Percentiles rank a stretch among this genome's conserved stretches.
Evolutionary conservation across 2,797 vertebrate genomes (phyloP).

Genomic region (Xyrichtys novacula): DNA sequence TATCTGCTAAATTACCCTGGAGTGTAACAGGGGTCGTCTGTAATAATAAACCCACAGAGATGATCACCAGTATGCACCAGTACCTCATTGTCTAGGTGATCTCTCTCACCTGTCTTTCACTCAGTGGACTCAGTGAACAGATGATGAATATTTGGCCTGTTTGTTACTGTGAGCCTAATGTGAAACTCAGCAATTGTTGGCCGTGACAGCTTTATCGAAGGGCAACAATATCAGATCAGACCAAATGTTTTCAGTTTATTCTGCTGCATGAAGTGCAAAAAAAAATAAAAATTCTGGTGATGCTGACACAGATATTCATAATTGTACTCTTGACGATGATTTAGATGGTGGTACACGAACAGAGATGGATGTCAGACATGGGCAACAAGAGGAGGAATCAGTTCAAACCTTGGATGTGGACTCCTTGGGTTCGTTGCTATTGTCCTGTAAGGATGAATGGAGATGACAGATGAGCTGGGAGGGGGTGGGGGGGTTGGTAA

Average conservation of each 20-base stretch:
- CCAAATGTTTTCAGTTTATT: background rate
- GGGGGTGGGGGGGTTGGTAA: constrained; percentile 89
- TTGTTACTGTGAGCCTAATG: too few species aligned
- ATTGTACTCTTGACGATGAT: too few species aligned
- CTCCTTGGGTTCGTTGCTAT: constrained; percentile 99
- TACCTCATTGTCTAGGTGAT: background rate
- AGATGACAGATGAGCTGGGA: constrained; percentile 99
- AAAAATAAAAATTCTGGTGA: background rate
- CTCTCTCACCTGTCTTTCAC: background rate
- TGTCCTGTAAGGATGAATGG: constrained; percentile 99
- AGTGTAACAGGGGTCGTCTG: background rate
- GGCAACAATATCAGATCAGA: background rate
- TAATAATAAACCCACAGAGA: background rate
- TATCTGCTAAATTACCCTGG: background rate
- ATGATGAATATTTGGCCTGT: too few species aligned
- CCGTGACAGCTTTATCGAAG: too few species aligned
- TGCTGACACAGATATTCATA: constrained; percentile 1
- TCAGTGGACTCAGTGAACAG: too few species aligned
- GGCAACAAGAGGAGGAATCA: constrained; percentile 28
- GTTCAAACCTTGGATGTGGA: constrained; percentile 97
- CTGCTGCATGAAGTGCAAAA: background rate
- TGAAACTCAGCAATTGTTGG: too few species aligned
- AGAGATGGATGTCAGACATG: constrained; percentile 24
- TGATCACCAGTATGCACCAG: background rate
- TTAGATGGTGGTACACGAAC: too few species aligned